Evolutionary conservation across 37 sponge, comb jelly and placozoan species (phyloP).

Genomic region (Halichondria panicea): DNA sequence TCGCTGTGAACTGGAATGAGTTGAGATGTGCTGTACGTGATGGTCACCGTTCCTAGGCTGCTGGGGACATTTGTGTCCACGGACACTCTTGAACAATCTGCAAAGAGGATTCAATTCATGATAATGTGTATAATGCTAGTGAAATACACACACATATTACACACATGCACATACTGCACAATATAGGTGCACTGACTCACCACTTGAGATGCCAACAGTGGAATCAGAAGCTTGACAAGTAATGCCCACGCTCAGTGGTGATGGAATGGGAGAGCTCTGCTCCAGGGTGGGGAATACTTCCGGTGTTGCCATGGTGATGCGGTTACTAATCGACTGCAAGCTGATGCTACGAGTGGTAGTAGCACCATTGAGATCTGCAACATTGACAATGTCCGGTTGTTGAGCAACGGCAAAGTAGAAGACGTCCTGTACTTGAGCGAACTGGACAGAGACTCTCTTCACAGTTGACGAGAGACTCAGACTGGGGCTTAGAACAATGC

Average conservation of each 20-base stretch:
- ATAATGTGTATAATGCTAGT: too few relatives aligned
- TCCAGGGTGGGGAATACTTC: too few relatives aligned
- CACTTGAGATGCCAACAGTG: too few relatives aligned
- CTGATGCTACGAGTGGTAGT: background rate
- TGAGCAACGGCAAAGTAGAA: slow-evolving; percentile 21
- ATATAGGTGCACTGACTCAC: background rate
- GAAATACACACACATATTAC: background rate
- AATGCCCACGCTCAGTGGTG: too few relatives aligned
- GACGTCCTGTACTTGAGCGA: background rate
- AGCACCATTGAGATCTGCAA: background rate
- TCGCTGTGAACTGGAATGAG: background rate
- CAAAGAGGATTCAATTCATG: too few relatives aligned
- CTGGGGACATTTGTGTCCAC: background rate
- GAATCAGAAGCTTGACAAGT: too few relatives aligned
- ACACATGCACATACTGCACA: background rate
- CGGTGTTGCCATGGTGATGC: background rate
- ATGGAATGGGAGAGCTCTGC: too few relatives aligned
- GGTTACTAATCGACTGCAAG: slow-evolving; percentile 5
- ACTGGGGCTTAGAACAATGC: background rate
- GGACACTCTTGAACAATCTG: background rate
- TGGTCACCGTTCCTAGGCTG: background rate
- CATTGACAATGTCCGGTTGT: slow-evolving; percentile 37
- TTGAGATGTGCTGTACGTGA: background rate
- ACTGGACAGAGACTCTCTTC: background rate
- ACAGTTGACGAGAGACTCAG: background rate